Conservation (phyloP, 2,797 vertebrate genomes). For the Agapornis canus region DNA sequence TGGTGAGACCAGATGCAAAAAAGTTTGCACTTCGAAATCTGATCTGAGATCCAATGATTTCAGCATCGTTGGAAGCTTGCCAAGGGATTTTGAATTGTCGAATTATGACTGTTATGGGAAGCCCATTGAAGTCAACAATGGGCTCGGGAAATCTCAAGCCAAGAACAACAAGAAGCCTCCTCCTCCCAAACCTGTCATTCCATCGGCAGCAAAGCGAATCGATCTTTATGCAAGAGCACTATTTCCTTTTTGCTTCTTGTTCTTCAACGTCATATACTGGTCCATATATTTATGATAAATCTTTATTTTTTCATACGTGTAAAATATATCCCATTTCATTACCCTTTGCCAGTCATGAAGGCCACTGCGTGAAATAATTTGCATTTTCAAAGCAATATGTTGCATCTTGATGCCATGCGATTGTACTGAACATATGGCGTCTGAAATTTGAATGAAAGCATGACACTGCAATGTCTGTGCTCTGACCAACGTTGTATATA, state of each 20-base stretch:
- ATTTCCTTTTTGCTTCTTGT: constrained; percentile 96
- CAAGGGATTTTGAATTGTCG: constrained; percentile 97
- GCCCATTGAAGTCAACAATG: constrained; percentile 85
- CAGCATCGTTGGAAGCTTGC: constrained; percentile 98
- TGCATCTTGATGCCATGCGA: constrained; percentile 78
- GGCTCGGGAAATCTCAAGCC: constrained; percentile 86
- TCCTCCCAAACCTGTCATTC: constrained; percentile 95
- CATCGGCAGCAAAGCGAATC: constrained; percentile 93
- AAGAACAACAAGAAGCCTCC: constrained; percentile 94
- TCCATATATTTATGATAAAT: constrained; percentile 94
- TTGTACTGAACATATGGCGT: constrained; percentile 72
- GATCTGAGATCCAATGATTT: constrained; percentile 97
- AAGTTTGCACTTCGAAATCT: constrained; percentile 98
- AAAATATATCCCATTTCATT: constrained; percentile 68
- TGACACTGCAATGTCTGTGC: constrained; percentile 78
- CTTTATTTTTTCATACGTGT: constrained; percentile 48
- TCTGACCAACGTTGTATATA: constrained; percentile 78
- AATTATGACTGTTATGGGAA: constrained; percentile 99
- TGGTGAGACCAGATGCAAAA: constrained; percentile 96
- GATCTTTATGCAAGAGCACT: constrained; percentile 96
- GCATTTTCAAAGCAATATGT: constrained; percentile 78
- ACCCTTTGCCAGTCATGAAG: constrained; percentile 59
- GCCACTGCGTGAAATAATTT: constrained; percentile 71
- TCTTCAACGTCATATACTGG: constrained; percentile 99
- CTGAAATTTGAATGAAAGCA: constrained; percentile 80